phyloP scores from a whole-genome alignment of 2,113 vertebrate genomes.

The Paedocypris sp. region DNA sequence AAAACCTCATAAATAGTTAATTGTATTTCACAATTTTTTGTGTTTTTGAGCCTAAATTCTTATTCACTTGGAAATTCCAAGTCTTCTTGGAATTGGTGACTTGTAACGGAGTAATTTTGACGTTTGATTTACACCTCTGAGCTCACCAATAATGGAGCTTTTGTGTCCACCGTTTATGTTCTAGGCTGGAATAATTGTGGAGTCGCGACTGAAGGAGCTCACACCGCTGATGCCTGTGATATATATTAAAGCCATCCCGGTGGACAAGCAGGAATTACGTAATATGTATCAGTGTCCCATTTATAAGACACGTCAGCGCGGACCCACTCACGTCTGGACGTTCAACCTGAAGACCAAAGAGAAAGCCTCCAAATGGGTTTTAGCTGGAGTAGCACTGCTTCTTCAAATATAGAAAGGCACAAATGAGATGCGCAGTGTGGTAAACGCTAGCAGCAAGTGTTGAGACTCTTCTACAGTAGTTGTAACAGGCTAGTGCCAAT shows the following conservation, averaged over 20 bases:
- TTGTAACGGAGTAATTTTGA: too few species aligned
- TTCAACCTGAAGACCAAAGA: constrained; percentile 90
- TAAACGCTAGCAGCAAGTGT: too few species aligned
- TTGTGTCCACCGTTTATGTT: too few species aligned
- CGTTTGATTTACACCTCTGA: too few species aligned
- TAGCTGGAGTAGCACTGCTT: constrained; percentile 83
- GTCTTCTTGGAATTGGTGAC: too few species aligned
- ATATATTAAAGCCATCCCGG: constrained; percentile 76
- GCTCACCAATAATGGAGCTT: too few species aligned
- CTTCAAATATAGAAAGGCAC: constrained; percentile 63
- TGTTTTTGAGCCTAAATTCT: too few species aligned
- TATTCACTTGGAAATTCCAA: too few species aligned
- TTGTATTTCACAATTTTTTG: too few species aligned
- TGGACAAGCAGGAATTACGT: constrained; percentile 71
- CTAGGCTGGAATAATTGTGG: constrained; percentile 69
- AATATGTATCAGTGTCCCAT: constrained; percentile 76
- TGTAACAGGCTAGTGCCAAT: too few species aligned
- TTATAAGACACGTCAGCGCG: constrained; percentile 83
- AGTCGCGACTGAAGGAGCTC: constrained; percentile 82
- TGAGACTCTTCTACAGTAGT: too few species aligned
- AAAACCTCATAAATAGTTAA: too few species aligned
- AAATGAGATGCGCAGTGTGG: not conserved
- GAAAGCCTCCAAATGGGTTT: constrained; percentile 80
- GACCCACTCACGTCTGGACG: constrained; percentile 86
- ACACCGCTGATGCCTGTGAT: constrained; percentile 77